Evolutionary conservation across 2,888 invertebrate genomes (phyloP).

Genomic region (Arctia plantaginis): DNA sequence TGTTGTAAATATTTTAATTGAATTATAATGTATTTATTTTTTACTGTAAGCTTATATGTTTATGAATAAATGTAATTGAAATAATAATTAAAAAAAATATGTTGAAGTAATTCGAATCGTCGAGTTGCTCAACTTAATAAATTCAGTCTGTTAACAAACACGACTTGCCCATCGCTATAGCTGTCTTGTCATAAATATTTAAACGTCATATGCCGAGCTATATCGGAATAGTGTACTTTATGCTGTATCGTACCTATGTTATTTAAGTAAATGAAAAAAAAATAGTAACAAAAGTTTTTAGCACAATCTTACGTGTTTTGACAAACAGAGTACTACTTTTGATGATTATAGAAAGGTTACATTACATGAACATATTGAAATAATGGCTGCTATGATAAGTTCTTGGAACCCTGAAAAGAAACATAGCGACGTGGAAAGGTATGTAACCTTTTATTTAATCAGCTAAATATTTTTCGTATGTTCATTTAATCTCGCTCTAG

Average conservation of each 20-base stretch:
- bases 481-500: neutral
- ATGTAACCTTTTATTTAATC: conserved; percentile 16
- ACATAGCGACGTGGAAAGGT: conserved; percentile 89
- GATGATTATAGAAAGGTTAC: neutral
- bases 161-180: neutral
- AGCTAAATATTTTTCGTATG: neutral
- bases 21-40: no score
- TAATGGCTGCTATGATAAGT: conserved; percentile 85
- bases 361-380: neutral
- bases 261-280: neutral
- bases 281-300: neutral
- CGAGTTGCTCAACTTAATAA: neutral
- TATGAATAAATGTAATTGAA: no score
- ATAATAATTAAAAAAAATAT: no score
- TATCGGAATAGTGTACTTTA: neutral
- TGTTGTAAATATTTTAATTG: no score
- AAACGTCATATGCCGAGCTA: neutral
- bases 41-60: no score
- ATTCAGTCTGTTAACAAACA: neutral
- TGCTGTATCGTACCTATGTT: neutral
- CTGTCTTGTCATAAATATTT: neutral
- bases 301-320: neutral
- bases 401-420: conserved; percentile 92
- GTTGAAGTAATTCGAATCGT: no score
- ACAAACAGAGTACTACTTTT: neutral